Conservation (phyloP, 2,797 vertebrate genomes). For the Peromyscus aztecus region DNA sequence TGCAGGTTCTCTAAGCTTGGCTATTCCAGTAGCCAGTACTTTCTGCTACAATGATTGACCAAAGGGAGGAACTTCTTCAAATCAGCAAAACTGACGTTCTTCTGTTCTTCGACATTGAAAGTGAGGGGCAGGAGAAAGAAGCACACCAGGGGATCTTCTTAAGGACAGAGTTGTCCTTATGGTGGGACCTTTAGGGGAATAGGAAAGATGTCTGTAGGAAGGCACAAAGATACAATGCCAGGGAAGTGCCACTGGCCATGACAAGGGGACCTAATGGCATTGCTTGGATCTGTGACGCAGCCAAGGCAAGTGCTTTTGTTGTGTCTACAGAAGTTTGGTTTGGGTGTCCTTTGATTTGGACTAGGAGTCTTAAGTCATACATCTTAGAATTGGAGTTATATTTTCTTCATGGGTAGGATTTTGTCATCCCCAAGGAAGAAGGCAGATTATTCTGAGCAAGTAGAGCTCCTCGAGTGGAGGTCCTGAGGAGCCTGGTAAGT, state of each 20-base stretch:
- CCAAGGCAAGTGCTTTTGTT: not conserved
- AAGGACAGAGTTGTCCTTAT: not conserved
- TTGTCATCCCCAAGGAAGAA: not conserved
- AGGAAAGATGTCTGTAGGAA: not conserved
- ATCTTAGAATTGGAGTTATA: not conserved
- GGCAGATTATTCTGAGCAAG: not conserved
- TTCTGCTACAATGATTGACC: not conserved
- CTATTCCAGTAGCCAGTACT: not conserved
- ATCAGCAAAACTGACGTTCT: not conserved
- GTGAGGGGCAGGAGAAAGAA: not conserved
- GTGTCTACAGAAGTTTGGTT: not conserved
- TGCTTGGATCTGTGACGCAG: not conserved
- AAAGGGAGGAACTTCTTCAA: not conserved
- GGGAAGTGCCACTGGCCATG: too few species aligned
- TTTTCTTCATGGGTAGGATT: not conserved
- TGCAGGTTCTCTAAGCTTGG: not conserved
- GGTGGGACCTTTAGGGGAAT: not conserved
- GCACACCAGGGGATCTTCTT: not conserved
- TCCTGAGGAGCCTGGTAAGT: not conserved
- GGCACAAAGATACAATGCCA: not conserved
- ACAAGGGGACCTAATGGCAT: not conserved
- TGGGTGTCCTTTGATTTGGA: constrained; percentile 51
- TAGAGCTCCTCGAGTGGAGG: not conserved
- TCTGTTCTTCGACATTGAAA: not conserved
- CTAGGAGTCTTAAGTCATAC: not conserved